Conservation (phyloP, 2,888 invertebrate species). For the Andrena marginata region DNA sequence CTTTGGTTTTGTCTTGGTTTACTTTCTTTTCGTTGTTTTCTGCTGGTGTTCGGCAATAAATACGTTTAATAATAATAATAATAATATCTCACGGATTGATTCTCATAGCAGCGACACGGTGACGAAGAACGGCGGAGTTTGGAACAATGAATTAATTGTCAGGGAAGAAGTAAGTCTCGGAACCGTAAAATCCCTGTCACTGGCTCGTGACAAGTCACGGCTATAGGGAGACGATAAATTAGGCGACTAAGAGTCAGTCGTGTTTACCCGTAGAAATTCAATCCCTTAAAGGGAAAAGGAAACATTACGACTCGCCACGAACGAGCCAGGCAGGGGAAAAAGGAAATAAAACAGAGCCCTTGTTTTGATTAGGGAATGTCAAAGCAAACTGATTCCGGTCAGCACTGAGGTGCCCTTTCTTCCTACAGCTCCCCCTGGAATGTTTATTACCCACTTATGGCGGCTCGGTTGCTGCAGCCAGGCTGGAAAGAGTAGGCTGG, state of each 20-base stretch:
- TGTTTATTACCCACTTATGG: conserved; percentile 74
- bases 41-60: no score
- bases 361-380: conserved; percentile 78
- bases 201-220: conserved; percentile 36
- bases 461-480: conserved; percentile 67
- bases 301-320: conserved; percentile 47
- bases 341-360: conserved; percentile 45
- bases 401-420: conserved; percentile 52
- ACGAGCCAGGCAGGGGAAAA: conserved; percentile 16
- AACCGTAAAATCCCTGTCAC: conserved; percentile 9
- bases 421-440: conserved; percentile 33
- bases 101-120: no score
- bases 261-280: conserved; percentile 37
- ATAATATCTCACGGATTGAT: no score
- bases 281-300: conserved; percentile 32
- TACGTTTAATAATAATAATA: no score
- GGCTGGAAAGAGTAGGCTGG: conserved; percentile 62
- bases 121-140: no score
- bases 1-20: no score
- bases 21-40: no score
- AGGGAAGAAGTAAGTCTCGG: not conserved
- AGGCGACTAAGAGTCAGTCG: conserved; percentile 13
- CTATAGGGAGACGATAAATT: conserved; percentile 44
- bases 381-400: conserved; percentile 71
- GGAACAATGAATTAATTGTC: not conserved